These are phyloP conservation scores for Microctenopoma steveboyesi DNA, from an alignment of 2,797 vertebrate genomes.

Conservation along the genomic window DNA sequence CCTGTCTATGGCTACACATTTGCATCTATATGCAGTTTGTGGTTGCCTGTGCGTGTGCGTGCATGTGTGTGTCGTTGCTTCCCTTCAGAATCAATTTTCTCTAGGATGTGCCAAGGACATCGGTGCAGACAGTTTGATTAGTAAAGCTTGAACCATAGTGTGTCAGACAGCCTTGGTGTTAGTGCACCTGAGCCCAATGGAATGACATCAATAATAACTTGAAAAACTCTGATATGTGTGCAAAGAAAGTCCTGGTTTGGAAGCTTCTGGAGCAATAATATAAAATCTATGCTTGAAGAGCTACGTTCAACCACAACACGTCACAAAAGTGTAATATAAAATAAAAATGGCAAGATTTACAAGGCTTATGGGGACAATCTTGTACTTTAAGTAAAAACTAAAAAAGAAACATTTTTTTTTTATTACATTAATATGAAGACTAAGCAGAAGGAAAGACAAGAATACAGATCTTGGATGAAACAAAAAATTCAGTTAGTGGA, in stretches of 20 bases:
- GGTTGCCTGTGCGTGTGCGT: slow-evolving; percentile 7
- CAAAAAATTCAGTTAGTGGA: slow-evolving; percentile 9
- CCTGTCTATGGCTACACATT: slow-evolving; percentile 14
- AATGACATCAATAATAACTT: slow-evolving; percentile 20
- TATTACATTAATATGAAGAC: not conserved
- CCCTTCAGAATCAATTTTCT: slow-evolving; percentile 51
- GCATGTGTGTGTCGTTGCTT: slow-evolving; percentile 21
- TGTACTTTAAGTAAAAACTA: slow-evolving; percentile 2
- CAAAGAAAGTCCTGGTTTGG: slow-evolving; percentile 1
- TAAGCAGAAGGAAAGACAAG: slow-evolving; percentile 5
- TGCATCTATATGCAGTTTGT: slow-evolving; percentile 25
- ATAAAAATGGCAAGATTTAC: not conserved
- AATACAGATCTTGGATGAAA: slow-evolving; percentile 24
- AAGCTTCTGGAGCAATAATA: slow-evolving; percentile 21
- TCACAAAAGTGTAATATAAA: slow-evolving; percentile 10
- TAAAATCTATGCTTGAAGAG: not conserved
- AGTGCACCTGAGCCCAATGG: slow-evolving; percentile 42
- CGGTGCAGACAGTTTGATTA: slow-evolving; percentile 57
- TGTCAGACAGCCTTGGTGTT: slow-evolving; percentile 16
- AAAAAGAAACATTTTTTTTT: not conserved
- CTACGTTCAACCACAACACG: slow-evolving; percentile 9
- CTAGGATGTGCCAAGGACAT: slow-evolving; percentile 52
- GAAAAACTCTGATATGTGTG: slow-evolving; percentile 24
- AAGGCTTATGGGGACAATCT: not conserved
- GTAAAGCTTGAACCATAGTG: slow-evolving; percentile 42